Evolutionary conservation across 2,888 invertebrate species (phyloP).

Genomic region (Hydrotaea cyrtoneurina): DNA sequence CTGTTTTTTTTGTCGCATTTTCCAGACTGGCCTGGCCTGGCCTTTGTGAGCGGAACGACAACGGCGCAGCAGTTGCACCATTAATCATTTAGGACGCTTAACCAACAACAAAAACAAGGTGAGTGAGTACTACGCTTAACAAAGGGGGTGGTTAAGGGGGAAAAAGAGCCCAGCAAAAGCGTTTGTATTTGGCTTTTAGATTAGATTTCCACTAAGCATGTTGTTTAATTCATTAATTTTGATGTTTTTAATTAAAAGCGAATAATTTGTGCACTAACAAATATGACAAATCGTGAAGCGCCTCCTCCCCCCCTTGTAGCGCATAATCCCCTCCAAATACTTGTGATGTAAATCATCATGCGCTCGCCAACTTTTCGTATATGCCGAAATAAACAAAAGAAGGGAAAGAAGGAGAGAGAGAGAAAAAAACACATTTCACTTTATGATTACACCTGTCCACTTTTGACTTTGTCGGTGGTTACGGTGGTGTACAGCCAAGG

Average conservation of each 20-base stretch:
- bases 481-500: background rate
- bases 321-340: background rate
- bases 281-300: background rate
- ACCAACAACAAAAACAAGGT: background rate
- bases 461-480: conserved; percentile 21
- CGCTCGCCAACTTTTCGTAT: background rate
- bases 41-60: background rate
- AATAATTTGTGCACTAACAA: conserved; percentile 12
- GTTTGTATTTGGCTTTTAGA: background rate
- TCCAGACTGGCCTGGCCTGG: background rate
- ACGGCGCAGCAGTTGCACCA: background rate
- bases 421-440: conserved; percentile 22
- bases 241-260: conserved; percentile 21
- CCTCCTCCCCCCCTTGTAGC: background rate
- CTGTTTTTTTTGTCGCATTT: background rate
- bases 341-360: conserved; percentile 17
- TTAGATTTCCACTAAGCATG: conserved; percentile 17
- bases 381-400: background rate
- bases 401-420: too few species aligned
- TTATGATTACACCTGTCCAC: conserved; percentile 55
- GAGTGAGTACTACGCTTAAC: background rate
- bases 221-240: conserved; percentile 31
- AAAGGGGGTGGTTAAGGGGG: background rate
- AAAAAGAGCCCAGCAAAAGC: background rate
- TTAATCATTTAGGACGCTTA: conserved; percentile 25